Evolutionary conservation across 2,797 vertebrate species (phyloP).

Genomic region (Nyctibius grandis): DNA sequence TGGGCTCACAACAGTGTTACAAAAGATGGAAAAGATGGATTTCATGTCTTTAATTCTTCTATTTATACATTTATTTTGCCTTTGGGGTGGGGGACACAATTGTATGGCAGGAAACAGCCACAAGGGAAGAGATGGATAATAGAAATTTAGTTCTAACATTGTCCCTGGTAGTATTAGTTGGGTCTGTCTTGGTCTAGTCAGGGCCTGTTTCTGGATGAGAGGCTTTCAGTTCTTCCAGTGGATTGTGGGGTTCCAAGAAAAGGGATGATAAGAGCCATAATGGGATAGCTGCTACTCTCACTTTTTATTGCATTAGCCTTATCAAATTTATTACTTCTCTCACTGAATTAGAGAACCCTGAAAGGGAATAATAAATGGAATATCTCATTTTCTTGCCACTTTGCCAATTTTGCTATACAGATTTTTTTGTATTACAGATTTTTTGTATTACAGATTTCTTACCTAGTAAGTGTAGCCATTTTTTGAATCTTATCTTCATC

Average conservation of each 20-base stretch:
- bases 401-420: neutral
- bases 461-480: neutral
- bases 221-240: neutral
- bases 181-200: neutral
- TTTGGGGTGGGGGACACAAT: accelerated
- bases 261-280: neutral
- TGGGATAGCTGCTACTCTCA: neutral
- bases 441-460: neutral
- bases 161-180: neutral
- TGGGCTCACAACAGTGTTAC: neutral
- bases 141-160: neutral
- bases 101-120: neutral
- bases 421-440: neutral
- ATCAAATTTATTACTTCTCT: neutral
- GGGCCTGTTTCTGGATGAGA: neutral
- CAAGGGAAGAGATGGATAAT: neutral
- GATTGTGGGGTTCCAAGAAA: neutral
- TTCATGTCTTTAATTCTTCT: neutral
- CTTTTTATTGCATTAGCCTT: neutral
- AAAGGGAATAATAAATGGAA: neutral
- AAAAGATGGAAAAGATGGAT: neutral
- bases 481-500: neutral
- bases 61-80: neutral
- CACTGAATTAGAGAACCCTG: neutral
- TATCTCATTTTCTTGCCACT: neutral